Base-by-base conservation (phyloP, 2,888 invertebrate species). In the Scelioninae gen. 1 region DNA sequence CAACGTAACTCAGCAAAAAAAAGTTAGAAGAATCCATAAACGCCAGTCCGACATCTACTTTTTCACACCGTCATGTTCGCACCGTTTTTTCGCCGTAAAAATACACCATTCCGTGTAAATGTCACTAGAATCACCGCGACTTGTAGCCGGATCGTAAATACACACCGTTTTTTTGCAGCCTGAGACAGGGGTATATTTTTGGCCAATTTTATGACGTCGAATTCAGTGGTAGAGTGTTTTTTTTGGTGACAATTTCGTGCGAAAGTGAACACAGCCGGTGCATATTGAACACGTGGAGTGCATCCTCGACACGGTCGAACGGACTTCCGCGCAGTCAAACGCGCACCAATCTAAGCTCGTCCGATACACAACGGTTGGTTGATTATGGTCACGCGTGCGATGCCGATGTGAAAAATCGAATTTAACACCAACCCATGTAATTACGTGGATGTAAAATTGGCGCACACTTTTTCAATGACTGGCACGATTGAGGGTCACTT, bases 191-290 rank as follows among this genome's bases (percentile, higher is more conserved):
- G 63, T 69, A 56, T 69, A 78, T 78, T 78, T 78, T 69, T 55
- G 56, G 63, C 53, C 63, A 31, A 63, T 78, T 78, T 78, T 78
- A 76, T 76, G 66, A 76, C 58, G 43, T 51, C 53, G 76, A 51
- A 29, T 76, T 75, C 23, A 60, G 60, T 8, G 10, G 55, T 43
- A 10, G 34, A 53, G 49, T 66, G 56, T 49, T 69, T 63, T 71
- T 71, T 60, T 56, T n/a, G 51, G 56, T 49, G 78, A 84, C 79
- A 77, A 77, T 76, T 82, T 75, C 43, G 76, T 82, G 82, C 76
- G 76, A 82, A 82, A 71, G 71, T 72, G 82, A 82, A 76, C 76
- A 63, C 81, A 81, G 81, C 75, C 81, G 74, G 75, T 66, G 81
- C 75, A 76, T 76, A 80, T 68, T 68, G 80, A 74, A 68, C 80